Evolutionary conservation across 2,797 vertebrate genomes (phyloP).

Genomic region (Melanotaenia nigrans): DNA sequence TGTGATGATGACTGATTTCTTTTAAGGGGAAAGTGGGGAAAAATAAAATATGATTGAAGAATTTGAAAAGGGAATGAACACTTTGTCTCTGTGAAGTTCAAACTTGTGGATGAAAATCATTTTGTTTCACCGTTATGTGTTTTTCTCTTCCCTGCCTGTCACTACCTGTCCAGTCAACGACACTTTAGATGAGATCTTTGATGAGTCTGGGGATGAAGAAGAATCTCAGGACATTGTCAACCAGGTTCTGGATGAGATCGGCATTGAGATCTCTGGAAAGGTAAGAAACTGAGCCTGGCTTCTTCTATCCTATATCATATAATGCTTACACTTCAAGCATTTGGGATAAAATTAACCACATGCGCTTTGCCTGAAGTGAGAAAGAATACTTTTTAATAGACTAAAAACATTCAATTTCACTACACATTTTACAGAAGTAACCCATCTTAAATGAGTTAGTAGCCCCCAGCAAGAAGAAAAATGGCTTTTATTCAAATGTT

Average conservation of each 20-base stretch:
- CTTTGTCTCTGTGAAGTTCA: constrained; percentile 10
- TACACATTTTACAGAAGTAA: constrained; percentile 15
- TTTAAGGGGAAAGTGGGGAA: neutral
- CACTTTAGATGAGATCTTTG: constrained; percentile 96
- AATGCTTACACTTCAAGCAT: neutral
- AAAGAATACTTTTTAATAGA: neutral
- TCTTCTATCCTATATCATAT: neutral
- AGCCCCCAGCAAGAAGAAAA: constrained; percentile 21
- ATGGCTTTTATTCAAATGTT: constrained; percentile 41
- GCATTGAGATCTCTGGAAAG: constrained; percentile 98
- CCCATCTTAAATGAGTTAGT: constrained; percentile 10
- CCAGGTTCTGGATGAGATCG: constrained; percentile 98
- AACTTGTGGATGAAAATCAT: constrained; percentile 27
- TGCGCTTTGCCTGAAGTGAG: neutral
- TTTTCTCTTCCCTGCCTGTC: constrained; percentile 1
- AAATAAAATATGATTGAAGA: neutral
- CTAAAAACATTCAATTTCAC: neutral
- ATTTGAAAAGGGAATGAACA: neutral
- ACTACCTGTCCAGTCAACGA: constrained; percentile 88
- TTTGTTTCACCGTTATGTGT: constrained; percentile 17
- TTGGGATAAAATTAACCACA: neutral
- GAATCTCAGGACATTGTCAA: constrained; percentile 98
- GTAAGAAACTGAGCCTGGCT: constrained; percentile 70
- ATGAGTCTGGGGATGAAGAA: constrained; percentile 96
- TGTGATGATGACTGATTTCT: neutral